Percentiles rank a stretch among this genome's conserved stretches.
phyloP scores from a whole-genome alignment of 1,140 invertebrate species.

The Tetragonula clypearis region DNA sequence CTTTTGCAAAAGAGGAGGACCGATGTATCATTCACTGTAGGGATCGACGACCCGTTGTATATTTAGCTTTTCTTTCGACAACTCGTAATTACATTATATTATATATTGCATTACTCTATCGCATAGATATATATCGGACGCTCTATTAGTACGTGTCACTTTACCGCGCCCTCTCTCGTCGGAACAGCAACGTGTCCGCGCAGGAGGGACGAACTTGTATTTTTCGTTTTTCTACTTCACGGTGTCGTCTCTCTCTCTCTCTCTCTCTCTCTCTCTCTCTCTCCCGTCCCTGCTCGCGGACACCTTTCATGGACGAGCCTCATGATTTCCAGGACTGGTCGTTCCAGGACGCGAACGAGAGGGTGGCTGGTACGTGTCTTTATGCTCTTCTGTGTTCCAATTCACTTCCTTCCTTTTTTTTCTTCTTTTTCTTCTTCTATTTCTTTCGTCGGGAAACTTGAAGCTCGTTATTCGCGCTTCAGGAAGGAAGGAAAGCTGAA shows the following conservation, averaged over 20 bases:
- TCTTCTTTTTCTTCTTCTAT: background rate
- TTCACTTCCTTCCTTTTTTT: constrained; percentile 6
- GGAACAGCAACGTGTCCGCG: background rate
- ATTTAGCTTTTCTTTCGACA: constrained; percentile 68
- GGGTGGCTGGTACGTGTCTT: constrained; percentile 48
- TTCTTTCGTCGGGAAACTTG: background rate
- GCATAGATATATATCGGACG: constrained; percentile 23
- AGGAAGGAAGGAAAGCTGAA: background rate
- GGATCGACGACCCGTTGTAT: constrained; percentile 68
- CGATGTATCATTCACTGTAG: constrained; percentile 65
- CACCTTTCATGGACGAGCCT: constrained; percentile 27
- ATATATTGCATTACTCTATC: constrained; percentile 47
- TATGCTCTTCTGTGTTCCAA: constrained; percentile 25
- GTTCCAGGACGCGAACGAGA: constrained; percentile 18
- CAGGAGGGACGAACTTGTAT: constrained; percentile 44
- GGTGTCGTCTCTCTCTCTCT: background rate
- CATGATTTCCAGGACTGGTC: constrained; percentile 16
- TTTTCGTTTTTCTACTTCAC: background rate
- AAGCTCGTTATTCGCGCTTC: background rate
- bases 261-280: background rate
- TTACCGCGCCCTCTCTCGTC: constrained; percentile 56
- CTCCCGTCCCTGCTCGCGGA: constrained; percentile 22
- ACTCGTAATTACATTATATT: constrained; percentile 67
- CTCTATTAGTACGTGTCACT: constrained; percentile 51
- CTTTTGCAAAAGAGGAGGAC: constrained; percentile 14